Percentiles rank a stretch among this genome's conserved stretches.
Evolutionary conservation across 2,888 invertebrate genomes (phyloP).

Genomic region (Galerucella nymphaeae): DNA sequence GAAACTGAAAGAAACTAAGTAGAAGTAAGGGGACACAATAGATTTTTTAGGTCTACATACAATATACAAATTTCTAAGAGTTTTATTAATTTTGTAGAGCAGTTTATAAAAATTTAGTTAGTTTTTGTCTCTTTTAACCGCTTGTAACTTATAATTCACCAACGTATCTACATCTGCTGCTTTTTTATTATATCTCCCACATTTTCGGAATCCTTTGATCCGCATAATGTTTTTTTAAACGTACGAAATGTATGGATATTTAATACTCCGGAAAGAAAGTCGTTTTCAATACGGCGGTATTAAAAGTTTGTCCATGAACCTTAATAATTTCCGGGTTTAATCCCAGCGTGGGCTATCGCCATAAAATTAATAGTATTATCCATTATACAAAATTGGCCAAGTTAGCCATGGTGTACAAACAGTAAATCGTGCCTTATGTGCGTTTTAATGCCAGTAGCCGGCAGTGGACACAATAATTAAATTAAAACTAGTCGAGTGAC

Average conservation of each 20-base stretch:
- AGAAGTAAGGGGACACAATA: too few species aligned
- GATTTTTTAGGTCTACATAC: too few species aligned
- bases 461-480: constrained; percentile 3
- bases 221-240: too few species aligned
- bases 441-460: constrained; percentile 2
- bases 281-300: not conserved
- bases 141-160: too few species aligned
- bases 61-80: too few species aligned
- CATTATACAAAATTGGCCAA: constrained; percentile 3
- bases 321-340: not conserved
- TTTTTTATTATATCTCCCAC: too few species aligned
- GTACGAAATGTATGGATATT: not conserved
- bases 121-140: too few species aligned
- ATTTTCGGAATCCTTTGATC: too few species aligned
- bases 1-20: too few species aligned
- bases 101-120: too few species aligned
- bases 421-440: constrained; percentile 1
- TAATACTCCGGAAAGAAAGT: not conserved
- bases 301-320: not conserved
- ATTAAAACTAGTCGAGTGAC: not conserved
- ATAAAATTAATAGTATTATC: constrained; percentile 3
- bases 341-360: not conserved
- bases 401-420: not conserved
- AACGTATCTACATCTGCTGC: too few species aligned
- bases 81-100: too few species aligned